These are phyloP conservation scores for Lacerta bilineata DNA, from an alignment of 2,797 vertebrate species.

Conservation along the genomic window DNA sequence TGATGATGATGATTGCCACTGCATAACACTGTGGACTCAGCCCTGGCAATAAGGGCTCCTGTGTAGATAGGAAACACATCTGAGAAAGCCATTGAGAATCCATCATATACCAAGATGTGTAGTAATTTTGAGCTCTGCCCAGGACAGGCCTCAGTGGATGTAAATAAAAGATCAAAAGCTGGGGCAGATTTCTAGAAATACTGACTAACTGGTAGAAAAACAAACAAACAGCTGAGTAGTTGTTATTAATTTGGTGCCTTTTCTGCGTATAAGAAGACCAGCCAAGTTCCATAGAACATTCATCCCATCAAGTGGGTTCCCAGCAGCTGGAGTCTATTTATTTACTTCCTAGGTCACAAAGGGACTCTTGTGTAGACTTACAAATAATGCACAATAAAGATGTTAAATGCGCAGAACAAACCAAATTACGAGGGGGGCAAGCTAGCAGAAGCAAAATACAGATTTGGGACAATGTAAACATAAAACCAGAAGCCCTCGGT, in stretches of 20 bases:
- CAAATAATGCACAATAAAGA: not conserved
- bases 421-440: not conserved
- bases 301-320: constrained; percentile 48
- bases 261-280: not conserved
- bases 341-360: not conserved
- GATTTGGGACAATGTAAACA: not conserved
- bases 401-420: not conserved
- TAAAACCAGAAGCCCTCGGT: not conserved
- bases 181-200: constrained; percentile 28
- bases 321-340: constrained; percentile 22
- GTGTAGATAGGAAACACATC: not conserved
- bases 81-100: constrained; percentile 13
- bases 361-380: not conserved
- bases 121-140: not conserved
- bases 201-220: not conserved
- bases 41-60: not conserved
- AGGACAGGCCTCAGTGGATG: not conserved
- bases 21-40: not conserved
- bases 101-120: not conserved
- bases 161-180: not conserved
- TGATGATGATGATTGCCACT: too few relatives aligned
- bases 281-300: constrained; percentile 43
- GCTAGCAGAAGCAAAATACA: not conserved
- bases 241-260: constrained; percentile 21
- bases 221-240: constrained; percentile 39